Base-by-base conservation (phyloP, 2,797 vertebrate species). In the Holocentrus rufus region DNA sequence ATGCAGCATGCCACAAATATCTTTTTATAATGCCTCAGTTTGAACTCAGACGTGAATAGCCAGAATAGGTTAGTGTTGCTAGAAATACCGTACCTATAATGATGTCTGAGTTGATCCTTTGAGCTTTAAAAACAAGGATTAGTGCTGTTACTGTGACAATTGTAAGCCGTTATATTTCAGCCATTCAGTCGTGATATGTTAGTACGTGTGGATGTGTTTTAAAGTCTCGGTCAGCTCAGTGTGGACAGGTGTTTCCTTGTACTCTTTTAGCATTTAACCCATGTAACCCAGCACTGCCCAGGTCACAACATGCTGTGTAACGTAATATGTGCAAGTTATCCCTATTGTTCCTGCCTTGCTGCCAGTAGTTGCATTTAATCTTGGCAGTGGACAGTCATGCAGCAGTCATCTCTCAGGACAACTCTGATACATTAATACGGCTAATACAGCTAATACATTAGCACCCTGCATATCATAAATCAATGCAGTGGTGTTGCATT, bases 291-390 rank as follows among this genome's bases (percentile, higher is more conserved):
- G 20, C 54, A 27, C 69, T 4, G 17, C 2, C 30, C n/a, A 7
- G 49, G 39, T 70, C 76, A 71, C 31, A 60, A 65, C 47, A 31
- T 50, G 49, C 52, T 60, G 57, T 78, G 60, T 71, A 55, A 10
- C 22, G 56, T 76, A 56, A 79, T 69, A 55, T 69, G 5, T 61
- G 6, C 39, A 57, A 46, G 56, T 65, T 57, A 72, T n/a, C n/a
- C n/a, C 68, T 81, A 68, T 87, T 81, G 82, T 80, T 83, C 72
- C 81, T 78, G 77, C 89, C 83, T 75, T 79, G 63, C 65, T 72
- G 78, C 73, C 79, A 82, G 79, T 69, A 74, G 68, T 69, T 78
- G 76, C 55, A 22, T 85, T 92, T 81, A 75, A 89, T 90, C 84
- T 86, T 68, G 31, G 31, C 74, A 87, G 81, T 84, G 88, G 82